phyloP scores from a whole-genome alignment of 2,888 invertebrate species.

The Melangyna quadrimaculata region DNA sequence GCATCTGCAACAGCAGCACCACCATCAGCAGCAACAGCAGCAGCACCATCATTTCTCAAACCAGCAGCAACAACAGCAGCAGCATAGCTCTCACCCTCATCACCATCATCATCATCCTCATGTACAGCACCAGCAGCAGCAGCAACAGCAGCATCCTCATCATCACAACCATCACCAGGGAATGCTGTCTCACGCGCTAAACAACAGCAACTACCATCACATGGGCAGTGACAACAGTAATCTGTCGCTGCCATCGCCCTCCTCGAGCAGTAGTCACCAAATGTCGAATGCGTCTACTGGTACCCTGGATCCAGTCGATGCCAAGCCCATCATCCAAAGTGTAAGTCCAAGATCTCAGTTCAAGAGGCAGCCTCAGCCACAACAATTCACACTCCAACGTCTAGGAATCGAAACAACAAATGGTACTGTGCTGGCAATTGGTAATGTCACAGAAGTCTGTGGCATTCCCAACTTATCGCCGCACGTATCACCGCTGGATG shows the following conservation, averaged over 20 bases:
- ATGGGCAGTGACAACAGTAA: conserved; percentile 83
- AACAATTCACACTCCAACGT: conserved; percentile 58
- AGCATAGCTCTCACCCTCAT: conserved; percentile 80
- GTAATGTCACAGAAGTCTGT: conserved; percentile 72
- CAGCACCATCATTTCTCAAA: conserved; percentile 80
- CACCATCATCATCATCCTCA: conserved; percentile 74
- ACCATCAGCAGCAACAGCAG: conserved; percentile 81
- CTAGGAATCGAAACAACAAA: conserved; percentile 40
- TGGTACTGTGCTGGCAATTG: conserved; percentile 73
- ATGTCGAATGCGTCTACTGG: conserved; percentile 75
- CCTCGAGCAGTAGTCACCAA: conserved; percentile 82
- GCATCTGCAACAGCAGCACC: conserved; percentile 85
- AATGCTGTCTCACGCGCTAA: conserved; percentile 66
- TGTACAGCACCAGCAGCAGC: conserved; percentile 73
- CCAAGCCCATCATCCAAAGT: conserved; percentile 87
- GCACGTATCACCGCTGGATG: conserved; percentile 77
- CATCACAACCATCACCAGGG: conserved; percentile 68
- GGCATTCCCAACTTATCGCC: conserved; percentile 74
- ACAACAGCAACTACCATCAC: conserved; percentile 70
- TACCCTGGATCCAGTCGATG: conserved; percentile 83
- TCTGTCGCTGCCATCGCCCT: conserved; percentile 91
- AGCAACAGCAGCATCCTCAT: conserved; percentile 73
- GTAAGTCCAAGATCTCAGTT: conserved; percentile 85
- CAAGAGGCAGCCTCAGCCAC: conserved; percentile 49
- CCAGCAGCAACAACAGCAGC: conserved; percentile 70